A percentile compares a stretch with the other conserved stretches of the same genome.
Conservation (phyloP, 1,140 invertebrate species). For the Apis florea region DNA sequence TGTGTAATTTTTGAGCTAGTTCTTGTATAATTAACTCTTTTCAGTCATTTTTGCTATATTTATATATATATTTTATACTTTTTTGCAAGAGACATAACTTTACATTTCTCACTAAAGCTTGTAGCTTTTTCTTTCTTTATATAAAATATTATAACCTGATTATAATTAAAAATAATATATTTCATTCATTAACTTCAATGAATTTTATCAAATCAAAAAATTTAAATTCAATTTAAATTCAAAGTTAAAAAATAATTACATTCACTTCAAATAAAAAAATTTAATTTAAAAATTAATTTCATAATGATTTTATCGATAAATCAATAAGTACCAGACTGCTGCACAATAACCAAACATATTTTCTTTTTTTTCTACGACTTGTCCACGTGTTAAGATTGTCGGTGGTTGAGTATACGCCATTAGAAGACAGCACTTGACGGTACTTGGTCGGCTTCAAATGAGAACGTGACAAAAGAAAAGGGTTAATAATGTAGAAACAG, state of each 20-base stretch:
- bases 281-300: too few relatives aligned
- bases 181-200: background rate
- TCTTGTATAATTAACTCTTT: constrained; percentile 34
- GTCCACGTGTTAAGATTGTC: constrained; percentile 22
- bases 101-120: background rate
- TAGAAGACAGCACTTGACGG: constrained; percentile 40
- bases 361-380: background rate
- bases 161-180: background rate
- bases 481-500: constrained; percentile 36
- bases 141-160: too few relatives aligned
- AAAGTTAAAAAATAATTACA: background rate
- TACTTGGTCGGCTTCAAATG: constrained; percentile 46
- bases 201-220: background rate
- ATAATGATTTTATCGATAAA: too few relatives aligned
- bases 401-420: constrained; percentile 31
- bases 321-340: too few relatives aligned
- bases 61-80: background rate
- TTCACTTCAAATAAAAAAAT: too few relatives aligned
- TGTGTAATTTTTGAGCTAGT: background rate
- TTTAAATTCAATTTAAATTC: background rate
- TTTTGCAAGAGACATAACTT: background rate
- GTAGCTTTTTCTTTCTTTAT: background rate
- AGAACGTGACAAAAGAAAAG: constrained; percentile 41
- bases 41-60: background rate
- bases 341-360: background rate